Base-by-base conservation (phyloP, 2,888 invertebrate genomes). In the Xestia xanthographa region DNA sequence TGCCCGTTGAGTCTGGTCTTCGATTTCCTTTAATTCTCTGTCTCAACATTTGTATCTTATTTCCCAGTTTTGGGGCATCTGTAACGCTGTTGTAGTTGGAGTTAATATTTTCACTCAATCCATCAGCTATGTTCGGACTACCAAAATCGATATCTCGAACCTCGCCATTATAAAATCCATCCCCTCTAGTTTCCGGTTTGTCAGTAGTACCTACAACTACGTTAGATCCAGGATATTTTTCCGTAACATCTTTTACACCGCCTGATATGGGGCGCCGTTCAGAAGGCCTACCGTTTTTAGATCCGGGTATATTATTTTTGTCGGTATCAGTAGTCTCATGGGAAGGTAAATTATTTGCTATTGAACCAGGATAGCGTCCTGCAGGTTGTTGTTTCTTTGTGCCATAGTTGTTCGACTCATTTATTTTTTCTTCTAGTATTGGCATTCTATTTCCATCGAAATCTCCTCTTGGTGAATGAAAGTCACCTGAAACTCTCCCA, bases 181-280 rank as follows among this genome's bases (percentile, higher is more conserved):
- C 29, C 50, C 6, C 3, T 53, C 5, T 60, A 34, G 17, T 53
- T 53, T 41, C 26, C 2, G 48, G 34, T 1, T 69, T 62, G 20
- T 63, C 66, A 43, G 17, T 26, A 71, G n/a, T 22, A 43, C 20
- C 26, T 17, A 70, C 50, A 22, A 68, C 41, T 22, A 71, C 60
- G 26, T 72, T 38, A 5, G 72, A 60, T 26, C 63, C 80, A 45
- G 76, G 67, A 48, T 86, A 84, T 34, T 75, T 62, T 6, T 73
- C 11, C 12, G 41, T 41, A 26, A 20, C 14, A 65, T 56, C 38
- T 60, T 74, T 75, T 11, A 20, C 41, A 20, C 11, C 26, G 17
- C 22, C 26, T 67, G 63, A 58, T 22, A 48, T 2, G 34, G 75
- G 82, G 3, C 34, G 72, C 5, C 20, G 58, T 29, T 17, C 43